These are phyloP conservation scores for Heliconius sara DNA, from an alignment of 2,888 invertebrate genomes.

Conservation along the genomic window DNA sequence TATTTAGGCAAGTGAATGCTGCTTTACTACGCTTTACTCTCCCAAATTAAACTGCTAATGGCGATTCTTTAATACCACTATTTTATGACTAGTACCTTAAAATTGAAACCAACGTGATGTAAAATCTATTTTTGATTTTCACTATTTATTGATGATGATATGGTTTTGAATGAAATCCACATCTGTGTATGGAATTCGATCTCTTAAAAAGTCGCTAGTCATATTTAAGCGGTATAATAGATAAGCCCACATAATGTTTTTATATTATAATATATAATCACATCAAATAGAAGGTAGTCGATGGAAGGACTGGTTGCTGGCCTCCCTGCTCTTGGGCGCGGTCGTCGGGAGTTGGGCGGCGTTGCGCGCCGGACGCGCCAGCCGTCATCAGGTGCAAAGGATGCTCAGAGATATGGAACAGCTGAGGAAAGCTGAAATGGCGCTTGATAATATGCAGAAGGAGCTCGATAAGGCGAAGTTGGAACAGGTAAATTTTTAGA, in stretches of 20 bases:
- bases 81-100: background rate
- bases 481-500: constrained; percentile 82
- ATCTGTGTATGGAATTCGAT: background rate
- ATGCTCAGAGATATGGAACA: constrained; percentile 98
- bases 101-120: background rate
- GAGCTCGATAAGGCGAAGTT: constrained; percentile 92
- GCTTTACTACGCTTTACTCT: constrained; percentile 11
- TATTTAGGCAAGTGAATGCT: background rate
- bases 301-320: constrained; percentile 95
- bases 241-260: background rate
- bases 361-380: constrained; percentile 94
- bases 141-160: background rate
- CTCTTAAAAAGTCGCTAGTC: background rate
- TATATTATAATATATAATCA: constrained; percentile 14
- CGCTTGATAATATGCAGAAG: constrained; percentile 92
- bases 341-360: constrained; percentile 96
- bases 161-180: background rate
- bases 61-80: constrained; percentile 4
- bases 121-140: background rate
- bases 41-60: background rate
- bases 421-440: constrained; percentile 94
- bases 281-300: constrained; percentile 86
- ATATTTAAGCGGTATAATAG: background rate
- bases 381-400: constrained; percentile 92
- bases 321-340: constrained; percentile 92